phyloP scores from a whole-genome alignment of 2,888 invertebrate genomes.

The Junonia oenone region DNA sequence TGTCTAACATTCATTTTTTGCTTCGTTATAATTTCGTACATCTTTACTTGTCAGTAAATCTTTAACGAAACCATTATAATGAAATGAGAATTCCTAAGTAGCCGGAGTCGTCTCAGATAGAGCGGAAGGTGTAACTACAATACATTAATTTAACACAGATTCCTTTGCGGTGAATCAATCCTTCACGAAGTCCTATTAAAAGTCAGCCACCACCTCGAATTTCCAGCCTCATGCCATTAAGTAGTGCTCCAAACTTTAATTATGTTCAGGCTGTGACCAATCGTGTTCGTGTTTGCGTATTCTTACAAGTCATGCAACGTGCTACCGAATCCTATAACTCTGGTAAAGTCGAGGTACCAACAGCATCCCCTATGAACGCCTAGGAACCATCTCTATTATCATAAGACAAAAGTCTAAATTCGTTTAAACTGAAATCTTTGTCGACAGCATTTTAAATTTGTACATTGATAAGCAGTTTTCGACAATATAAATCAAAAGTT shows the following conservation, averaged over 20 bases:
- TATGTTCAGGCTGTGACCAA: slow-evolving; percentile 79
- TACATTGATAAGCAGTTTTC: slow-evolving; percentile 47
- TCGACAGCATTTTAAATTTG: slow-evolving; percentile 46
- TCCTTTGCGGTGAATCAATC: slow-evolving; percentile 61
- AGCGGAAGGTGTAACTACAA: slow-evolving; percentile 34
- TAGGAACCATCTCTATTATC: slow-evolving; percentile 44
- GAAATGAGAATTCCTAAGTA: slow-evolving; percentile 17
- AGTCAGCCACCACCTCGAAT: slow-evolving; percentile 74
- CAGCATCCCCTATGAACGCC: slow-evolving; percentile 27
- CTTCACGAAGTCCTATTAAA: slow-evolving; percentile 75
- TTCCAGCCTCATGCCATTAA: slow-evolving; percentile 74
- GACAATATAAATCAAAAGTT: slow-evolving; percentile 42
- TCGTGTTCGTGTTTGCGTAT: slow-evolving; percentile 75
- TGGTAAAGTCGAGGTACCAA: slow-evolving; percentile 34
- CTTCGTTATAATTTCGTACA: slow-evolving; percentile 20
- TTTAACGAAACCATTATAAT: slow-evolving; percentile 33
- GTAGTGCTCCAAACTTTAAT: slow-evolving; percentile 78
- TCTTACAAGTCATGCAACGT: slow-evolving; percentile 76
- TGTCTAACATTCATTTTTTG: slow-evolving; percentile 29
- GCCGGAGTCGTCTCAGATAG: slow-evolving; percentile 18
- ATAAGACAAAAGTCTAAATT: slow-evolving; percentile 48
- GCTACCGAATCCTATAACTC: slow-evolving; percentile 70
- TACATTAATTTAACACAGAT: slow-evolving; percentile 62
- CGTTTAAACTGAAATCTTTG: slow-evolving; percentile 37
- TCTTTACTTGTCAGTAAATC: slow-evolving; percentile 30